Percentiles rank a stretch among this genome's conserved stretches.
These are phyloP conservation scores for Vombatus ursinus DNA, from an alignment of 2,113 vertebrate species.

Conservation along the genomic window DNA sequence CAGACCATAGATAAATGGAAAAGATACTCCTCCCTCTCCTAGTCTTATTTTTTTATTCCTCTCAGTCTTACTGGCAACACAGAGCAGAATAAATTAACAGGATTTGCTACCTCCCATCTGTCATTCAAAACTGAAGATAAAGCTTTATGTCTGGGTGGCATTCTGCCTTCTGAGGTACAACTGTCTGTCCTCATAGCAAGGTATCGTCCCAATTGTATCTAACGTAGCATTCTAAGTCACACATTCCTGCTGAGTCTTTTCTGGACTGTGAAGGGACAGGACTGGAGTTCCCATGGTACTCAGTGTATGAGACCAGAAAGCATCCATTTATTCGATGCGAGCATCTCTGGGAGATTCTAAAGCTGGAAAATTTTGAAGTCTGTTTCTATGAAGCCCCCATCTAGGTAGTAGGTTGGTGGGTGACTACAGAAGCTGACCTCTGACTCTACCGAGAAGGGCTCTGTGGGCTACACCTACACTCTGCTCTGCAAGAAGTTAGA, in stretches of 20 bases:
- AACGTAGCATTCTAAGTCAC: background rate
- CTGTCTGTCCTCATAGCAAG: background rate
- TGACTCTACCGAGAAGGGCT: conserved; percentile 15
- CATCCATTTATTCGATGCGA: background rate
- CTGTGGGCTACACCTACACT: conserved; percentile 47
- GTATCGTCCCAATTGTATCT: background rate
- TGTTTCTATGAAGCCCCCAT: conserved; percentile 48
- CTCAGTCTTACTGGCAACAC: background rate
- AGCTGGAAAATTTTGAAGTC: background rate
- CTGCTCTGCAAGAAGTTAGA: conserved; percentile 52
- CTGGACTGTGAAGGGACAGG: background rate
- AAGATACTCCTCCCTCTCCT: background rate
- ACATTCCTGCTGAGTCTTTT: background rate
- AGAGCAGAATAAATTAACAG: background rate
- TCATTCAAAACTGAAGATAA: background rate
- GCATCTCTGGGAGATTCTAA: background rate
- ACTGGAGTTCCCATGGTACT: background rate
- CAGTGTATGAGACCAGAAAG: background rate
- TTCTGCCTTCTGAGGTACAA: background rate
- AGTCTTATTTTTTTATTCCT: background rate
- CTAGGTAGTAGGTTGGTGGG: conserved; percentile 2
- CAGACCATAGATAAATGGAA: background rate
- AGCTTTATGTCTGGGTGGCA: conserved; percentile 1
- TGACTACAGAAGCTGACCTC: conserved; percentile 16
- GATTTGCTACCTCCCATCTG: background rate